Percentiles rank a stretch among this genome's conserved stretches.
Conservation (phyloP, 2,888 invertebrate genomes). For the Drosophila histrio region DNA sequence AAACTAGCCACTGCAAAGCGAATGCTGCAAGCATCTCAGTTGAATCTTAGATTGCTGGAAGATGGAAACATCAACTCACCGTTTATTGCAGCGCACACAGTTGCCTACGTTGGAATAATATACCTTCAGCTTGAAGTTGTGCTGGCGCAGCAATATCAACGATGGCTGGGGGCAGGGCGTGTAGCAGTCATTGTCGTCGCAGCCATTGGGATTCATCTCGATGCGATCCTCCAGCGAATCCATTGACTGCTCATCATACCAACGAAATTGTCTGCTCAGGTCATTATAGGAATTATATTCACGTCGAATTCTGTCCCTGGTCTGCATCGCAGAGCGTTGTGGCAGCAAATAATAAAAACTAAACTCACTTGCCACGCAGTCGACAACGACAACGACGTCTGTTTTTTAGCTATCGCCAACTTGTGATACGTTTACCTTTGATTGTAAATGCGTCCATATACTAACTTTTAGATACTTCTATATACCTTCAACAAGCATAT, state of each 20-base stretch:
- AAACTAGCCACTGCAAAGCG: constrained; percentile 59
- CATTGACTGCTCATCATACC: constrained; percentile 60
- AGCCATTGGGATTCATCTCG: constrained; percentile 65
- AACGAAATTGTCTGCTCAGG: constrained; percentile 46
- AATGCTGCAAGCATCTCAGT: constrained; percentile 38
- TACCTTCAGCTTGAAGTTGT: constrained; percentile 64
- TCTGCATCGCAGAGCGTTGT: constrained; percentile 44
- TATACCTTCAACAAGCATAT: not conserved
- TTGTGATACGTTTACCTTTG: constrained; percentile 11
- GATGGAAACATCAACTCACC: constrained; percentile 44
- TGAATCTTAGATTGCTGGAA: not conserved
- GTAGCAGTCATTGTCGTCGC: constrained; percentile 42
- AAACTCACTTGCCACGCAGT: constrained; percentile 7
- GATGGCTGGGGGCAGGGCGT: constrained; percentile 37
- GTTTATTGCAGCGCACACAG: constrained; percentile 67
- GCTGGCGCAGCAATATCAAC: constrained; percentile 50
- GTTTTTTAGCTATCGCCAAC: constrained; percentile 34
- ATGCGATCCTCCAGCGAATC: constrained; percentile 61
- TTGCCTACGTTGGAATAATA: constrained; percentile 65
- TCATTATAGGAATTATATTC: constrained; percentile 66
- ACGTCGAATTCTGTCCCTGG: constrained; percentile 44
- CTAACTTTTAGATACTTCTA: not conserved
- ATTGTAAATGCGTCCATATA: not conserved
- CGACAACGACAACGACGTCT: constrained; percentile 16
- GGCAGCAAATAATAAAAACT: constrained; percentile 32